phyloP scores from a whole-genome alignment of 2,797 vertebrate genomes.

The Syndactyla subalaris region DNA sequence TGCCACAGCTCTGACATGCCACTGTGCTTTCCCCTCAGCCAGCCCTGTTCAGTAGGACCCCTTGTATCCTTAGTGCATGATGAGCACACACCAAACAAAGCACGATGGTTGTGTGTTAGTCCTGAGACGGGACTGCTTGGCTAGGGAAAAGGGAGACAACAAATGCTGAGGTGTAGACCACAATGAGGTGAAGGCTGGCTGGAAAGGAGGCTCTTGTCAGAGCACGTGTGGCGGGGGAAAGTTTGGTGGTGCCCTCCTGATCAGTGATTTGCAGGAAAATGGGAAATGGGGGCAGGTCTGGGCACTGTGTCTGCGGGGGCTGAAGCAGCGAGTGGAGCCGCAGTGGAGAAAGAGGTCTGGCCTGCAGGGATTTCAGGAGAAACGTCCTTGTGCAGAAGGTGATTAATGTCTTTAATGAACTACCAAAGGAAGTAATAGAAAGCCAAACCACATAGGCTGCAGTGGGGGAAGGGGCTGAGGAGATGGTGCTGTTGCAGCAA shows the following conservation, averaged over 20 bases:
- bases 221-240: fast-evolving
- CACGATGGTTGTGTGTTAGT: fast-evolving
- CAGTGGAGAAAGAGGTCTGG: slow-evolving; percentile 34
- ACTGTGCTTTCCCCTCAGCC: neutral
- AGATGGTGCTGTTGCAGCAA: neutral
- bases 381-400: slow-evolving; percentile 33
- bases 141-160: neutral
- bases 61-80: neutral
- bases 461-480: neutral
- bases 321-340: neutral
- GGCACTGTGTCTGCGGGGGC: neutral
- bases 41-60: neutral
- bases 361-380: slow-evolving; percentile 14
- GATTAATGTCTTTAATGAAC: slow-evolving; percentile 69
- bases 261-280: neutral
- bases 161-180: neutral
- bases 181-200: neutral
- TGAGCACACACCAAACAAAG: fast-evolving
- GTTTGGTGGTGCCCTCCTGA: fast-evolving
- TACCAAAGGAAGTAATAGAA: slow-evolving; percentile 44
- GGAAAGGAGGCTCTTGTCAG: neutral
- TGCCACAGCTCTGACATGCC: fast-evolving
- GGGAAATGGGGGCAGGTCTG: neutral
- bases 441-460: neutral
- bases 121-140: neutral